These are phyloP conservation scores for Agonopterix alstromeriana DNA, from an alignment of 2,888 invertebrate species.

Conservation along the genomic window DNA sequence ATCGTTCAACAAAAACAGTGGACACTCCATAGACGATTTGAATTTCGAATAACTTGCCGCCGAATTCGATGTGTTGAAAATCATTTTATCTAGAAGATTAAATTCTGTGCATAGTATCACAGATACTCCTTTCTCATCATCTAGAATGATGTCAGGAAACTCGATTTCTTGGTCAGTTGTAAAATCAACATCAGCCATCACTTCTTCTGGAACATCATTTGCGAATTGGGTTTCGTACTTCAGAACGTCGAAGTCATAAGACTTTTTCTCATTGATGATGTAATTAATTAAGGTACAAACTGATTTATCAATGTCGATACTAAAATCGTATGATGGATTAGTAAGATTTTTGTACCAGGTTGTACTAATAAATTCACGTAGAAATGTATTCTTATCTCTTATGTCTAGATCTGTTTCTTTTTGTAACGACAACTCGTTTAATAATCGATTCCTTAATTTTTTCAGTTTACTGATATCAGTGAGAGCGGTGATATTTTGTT, in stretches of 20 bases:
- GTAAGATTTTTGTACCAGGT: conserved; percentile 24
- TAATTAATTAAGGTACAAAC: conserved; percentile 36
- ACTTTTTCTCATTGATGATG: conserved; percentile 31
- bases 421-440: conserved; percentile 14
- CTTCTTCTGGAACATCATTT: conserved; percentile 19
- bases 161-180: conserved; percentile 28
- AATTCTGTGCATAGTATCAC: conserved; percentile 28
- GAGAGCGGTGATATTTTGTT: conserved; percentile 15
- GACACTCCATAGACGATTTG: conserved; percentile 30
- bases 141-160: conserved; percentile 37
- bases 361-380: conserved; percentile 18
- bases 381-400: conserved; percentile 21
- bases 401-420: conserved; percentile 9
- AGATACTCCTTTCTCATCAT: conserved; percentile 36
- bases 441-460: conserved; percentile 20
- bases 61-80: conserved; percentile 19
- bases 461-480: conserved; percentile 29
- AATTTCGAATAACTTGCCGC: conserved; percentile 32
- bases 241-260: conserved; percentile 31
- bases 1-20: conserved; percentile 29
- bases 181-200: conserved; percentile 25
- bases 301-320: conserved; percentile 28
- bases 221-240: conserved; percentile 23
- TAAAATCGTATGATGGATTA: conserved; percentile 6
- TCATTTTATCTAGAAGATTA: conserved; percentile 30